These are phyloP conservation scores for Kryptopterus vitreolus DNA, from an alignment of 2,797 vertebrate species.

Conservation along the genomic window DNA sequence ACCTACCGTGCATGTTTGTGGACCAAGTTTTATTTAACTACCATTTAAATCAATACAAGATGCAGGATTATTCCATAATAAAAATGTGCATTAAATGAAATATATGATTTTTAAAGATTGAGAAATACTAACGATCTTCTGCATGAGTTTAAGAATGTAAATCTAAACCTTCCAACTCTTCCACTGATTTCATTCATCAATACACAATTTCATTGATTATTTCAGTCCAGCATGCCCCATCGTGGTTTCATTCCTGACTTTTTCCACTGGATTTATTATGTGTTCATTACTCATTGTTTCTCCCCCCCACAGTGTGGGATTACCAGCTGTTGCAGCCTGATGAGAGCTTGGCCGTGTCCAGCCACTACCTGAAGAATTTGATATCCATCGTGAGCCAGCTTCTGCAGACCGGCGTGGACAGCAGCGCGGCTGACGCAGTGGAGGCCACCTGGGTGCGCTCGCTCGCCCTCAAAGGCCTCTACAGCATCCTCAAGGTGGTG, in stretches of 20 bases:
- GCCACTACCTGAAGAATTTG: conserved; percentile 87
- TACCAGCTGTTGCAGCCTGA: conserved; percentile 88
- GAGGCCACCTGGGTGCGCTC: conserved; percentile 97
- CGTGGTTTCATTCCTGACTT: neutral
- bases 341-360: conserved; percentile 76
- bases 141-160: neutral
- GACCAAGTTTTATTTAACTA: neutral
- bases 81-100: too few species aligned
- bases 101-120: too few species aligned
- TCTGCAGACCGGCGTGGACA: conserved; percentile 83
- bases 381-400: conserved; percentile 88
- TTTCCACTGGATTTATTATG: neutral
- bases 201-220: neutral
- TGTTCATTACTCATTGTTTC: conserved; percentile 7
- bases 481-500: conserved; percentile 89
- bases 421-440: conserved; percentile 82
- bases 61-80: too few species aligned
- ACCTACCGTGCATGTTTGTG: too few species aligned
- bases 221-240: neutral
- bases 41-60: neutral
- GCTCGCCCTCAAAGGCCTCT: conserved; percentile 91
- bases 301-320: conserved; percentile 83
- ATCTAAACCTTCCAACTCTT: too few species aligned
- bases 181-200: neutral
- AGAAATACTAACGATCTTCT: neutral